Evolutionary conservation across 1,140 invertebrate genomes (phyloP).

Genomic region (Sminthurides bifidus): DNA sequence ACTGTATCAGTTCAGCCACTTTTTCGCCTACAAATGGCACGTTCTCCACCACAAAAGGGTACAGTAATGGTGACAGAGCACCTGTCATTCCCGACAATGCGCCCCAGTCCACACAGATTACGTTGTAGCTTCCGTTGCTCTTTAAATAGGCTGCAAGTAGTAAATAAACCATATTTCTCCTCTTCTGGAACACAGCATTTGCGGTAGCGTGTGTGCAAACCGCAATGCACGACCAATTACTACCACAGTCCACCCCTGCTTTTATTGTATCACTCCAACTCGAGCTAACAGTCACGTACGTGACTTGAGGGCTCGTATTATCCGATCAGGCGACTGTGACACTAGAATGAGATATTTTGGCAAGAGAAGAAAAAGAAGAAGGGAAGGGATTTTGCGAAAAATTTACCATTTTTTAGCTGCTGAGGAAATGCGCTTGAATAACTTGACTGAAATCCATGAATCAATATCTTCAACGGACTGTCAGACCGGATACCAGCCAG

Average conservation of each 20-base stretch:
- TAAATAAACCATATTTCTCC: not conserved
- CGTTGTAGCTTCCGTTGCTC: not conserved
- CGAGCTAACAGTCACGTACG: not conserved
- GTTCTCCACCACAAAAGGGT: constrained; percentile 3
- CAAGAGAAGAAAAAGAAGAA: too few species aligned
- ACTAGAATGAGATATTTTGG: not conserved
- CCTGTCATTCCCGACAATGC: not conserved
- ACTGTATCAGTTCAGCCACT: not conserved
- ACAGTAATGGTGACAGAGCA: not conserved
- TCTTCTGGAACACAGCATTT: too few species aligned
- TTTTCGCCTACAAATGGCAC: not conserved
- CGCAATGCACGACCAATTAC: not conserved
- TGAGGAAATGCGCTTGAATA: not conserved
- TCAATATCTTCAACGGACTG: not conserved
- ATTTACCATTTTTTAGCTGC: not conserved
- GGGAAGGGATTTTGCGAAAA: too few species aligned
- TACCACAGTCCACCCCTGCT: not conserved
- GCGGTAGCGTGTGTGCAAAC: too few species aligned
- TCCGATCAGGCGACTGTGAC: not conserved
- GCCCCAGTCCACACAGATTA: not conserved
- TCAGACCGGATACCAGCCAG: not conserved
- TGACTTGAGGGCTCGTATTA: too few species aligned
- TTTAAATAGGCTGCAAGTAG: not conserved
- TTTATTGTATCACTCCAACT: not conserved
- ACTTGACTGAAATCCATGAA: constrained; percentile 4